These are phyloP conservation scores for Spheniscus mendiculus DNA, from an alignment of 2,113 vertebrate species.

Conservation along the genomic window DNA sequence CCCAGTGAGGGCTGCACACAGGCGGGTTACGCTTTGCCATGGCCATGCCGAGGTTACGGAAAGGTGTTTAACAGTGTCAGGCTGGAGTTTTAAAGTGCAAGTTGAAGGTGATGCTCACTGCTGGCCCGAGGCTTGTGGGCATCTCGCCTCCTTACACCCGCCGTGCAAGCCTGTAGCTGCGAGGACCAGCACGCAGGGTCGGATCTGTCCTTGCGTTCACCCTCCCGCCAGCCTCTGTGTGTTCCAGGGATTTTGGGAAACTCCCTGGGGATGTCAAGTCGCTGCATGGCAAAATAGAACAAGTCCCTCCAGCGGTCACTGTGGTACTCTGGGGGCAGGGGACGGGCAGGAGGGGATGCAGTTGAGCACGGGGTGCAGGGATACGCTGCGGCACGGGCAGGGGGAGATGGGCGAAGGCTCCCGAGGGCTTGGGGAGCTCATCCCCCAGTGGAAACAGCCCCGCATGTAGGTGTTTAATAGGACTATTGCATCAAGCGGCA, in stretches of 20 bases:
- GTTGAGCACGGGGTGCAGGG: accelerated
- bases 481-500: not conserved
- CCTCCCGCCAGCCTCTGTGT: accelerated
- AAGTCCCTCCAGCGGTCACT: not conserved
- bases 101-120: not conserved
- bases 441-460: not conserved
- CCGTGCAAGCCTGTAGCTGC: accelerated
- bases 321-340: not conserved
- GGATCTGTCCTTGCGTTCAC: accelerated
- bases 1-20: not conserved
- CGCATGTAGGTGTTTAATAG: conserved; percentile 49
- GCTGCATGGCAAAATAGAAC: accelerated
- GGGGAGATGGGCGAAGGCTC: not conserved
- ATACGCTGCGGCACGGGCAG: not conserved
- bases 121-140: not conserved
- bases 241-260: not conserved
- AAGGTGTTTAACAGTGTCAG: not conserved
- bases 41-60: not conserved
- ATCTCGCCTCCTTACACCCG: accelerated
- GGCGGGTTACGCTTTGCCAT: accelerated
- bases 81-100: too few species aligned
- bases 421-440: not conserved
- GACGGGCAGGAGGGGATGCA: accelerated
- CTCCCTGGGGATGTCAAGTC: not conserved
- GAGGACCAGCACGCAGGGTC: accelerated